A percentile compares a stretch with the other conserved stretches of the same genome.
Evolutionary conservation across 2,888 invertebrate species (phyloP).

Genomic region (Rapana venosa): DNA sequence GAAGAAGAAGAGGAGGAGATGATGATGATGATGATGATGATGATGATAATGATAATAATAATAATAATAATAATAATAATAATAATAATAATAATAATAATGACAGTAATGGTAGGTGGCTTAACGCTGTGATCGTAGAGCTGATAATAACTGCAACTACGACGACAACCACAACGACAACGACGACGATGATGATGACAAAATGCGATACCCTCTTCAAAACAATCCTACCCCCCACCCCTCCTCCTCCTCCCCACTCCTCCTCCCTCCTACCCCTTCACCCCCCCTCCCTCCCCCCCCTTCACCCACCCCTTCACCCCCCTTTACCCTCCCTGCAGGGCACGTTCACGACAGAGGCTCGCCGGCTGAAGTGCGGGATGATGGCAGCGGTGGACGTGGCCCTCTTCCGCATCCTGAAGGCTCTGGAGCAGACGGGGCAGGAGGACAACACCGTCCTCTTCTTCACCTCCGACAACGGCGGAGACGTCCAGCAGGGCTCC

Average conservation of each 20-base stretch:
- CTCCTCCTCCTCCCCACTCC: no score
- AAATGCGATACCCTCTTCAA: no score
- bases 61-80: background rate
- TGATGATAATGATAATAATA: background rate
- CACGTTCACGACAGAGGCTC: background rate
- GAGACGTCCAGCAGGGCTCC: constrained; percentile 67
- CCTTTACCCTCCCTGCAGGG: background rate
- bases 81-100: background rate
- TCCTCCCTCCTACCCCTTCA: constrained; percentile 26
- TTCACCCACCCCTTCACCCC: background rate
- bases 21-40: background rate
- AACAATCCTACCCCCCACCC: no score
- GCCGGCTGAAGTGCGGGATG: constrained; percentile 81
- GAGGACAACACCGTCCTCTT: constrained; percentile 8
- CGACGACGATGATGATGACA: no score
- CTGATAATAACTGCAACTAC: no score
- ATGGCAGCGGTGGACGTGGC: constrained; percentile 1
- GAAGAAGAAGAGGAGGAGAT: no score
- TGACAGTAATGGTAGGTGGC: no score
- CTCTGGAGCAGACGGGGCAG: background rate
- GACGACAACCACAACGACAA: no score
- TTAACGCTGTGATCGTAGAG: no score
- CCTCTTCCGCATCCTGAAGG: background rate
- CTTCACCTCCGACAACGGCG: constrained; percentile 60
- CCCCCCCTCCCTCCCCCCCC: background rate